Base-by-base conservation (phyloP, 2,888 invertebrate species). In the Epistrophe grossulariae region DNA sequence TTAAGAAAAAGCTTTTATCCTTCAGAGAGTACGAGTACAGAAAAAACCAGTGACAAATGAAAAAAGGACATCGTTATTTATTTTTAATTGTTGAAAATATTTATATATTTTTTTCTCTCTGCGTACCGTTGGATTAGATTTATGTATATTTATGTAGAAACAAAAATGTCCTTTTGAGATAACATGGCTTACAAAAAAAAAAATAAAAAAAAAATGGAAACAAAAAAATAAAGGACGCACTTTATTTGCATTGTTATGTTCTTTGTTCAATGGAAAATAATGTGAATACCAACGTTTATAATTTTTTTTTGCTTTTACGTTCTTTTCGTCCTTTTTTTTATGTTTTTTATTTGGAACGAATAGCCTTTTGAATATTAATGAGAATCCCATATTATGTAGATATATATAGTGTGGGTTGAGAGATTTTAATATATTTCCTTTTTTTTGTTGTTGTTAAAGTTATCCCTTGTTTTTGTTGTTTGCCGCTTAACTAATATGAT, bases 281-380 rank as follows among this genome's bases (percentile, higher is more conserved):
- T 74, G 79, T 79, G 74, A 76, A 38, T 62, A 64, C 38, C 66
- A 52, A 71, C 28, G 43, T 68, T 24, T 66, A 66, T 13, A 24
- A 3, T 68, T 50, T 38, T 66, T 68, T 6, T 66, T 48, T 17
- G 35, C 48, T 35, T 64, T 38, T 68, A 15, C 35, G 15, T 70
- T 38, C 38, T 52, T 70, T 62, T 60, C 24, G 24, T 43, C 40
- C 43, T 40, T 17, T 31, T 17, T 31, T 50, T 50, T n/a, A n/a
- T n/a, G n/a, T n/a, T n/a, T 40, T 73, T 38, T 70, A 43, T 84
- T 79, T 55, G 59, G 50, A 76, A 71, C 24, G 66, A 60, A 80
- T 62, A 80, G 81, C 80, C 81, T 57, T 84, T 81, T 84, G 84
- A 84, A 84, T 84, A 84, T 81, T 84, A 84, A 84, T 84, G 84